Evolutionary conservation across 1,140 invertebrate genomes (phyloP).

Genomic region (Neodiprion pinetum): DNA sequence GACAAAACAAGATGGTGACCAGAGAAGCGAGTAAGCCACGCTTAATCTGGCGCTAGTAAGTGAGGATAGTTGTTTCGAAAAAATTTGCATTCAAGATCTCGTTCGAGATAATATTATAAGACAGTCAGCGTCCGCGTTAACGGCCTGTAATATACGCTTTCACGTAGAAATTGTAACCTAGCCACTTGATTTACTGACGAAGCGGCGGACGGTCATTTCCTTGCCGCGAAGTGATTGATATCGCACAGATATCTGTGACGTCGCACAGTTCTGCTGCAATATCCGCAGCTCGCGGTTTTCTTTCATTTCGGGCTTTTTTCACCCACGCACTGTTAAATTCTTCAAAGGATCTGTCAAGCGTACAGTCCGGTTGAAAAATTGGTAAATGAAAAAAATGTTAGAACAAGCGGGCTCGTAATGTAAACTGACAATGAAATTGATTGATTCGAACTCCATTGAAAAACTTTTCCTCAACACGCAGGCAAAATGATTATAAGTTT

Average conservation of each 20-base stretch:
- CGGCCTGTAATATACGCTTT: neutral
- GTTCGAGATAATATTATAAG: constrained; percentile 3
- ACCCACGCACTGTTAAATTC: neutral
- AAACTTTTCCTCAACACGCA: no score
- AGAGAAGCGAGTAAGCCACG: neutral
- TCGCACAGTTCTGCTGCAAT: neutral
- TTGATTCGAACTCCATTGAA: no score
- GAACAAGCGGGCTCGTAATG: no score
- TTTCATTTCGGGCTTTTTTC: neutral
- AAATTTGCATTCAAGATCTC: neutral
- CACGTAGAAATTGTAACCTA: constrained; percentile 5
- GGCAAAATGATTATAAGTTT: no score
- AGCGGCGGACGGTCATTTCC: neutral
- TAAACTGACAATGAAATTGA: no score
- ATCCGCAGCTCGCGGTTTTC: neutral
- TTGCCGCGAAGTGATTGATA: constrained; percentile 7
- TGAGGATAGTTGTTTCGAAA: neutral
- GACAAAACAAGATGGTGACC: neutral
- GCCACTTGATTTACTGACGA: constrained; percentile 1
- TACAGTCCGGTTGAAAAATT: no score
- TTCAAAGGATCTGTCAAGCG: neutral
- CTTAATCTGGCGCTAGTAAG: neutral
- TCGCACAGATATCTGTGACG: neutral
- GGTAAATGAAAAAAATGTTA: no score
- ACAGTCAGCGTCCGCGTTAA: neutral